Base-by-base conservation (phyloP, 1,140 invertebrate genomes). In the Drosophila mayri region DNA sequence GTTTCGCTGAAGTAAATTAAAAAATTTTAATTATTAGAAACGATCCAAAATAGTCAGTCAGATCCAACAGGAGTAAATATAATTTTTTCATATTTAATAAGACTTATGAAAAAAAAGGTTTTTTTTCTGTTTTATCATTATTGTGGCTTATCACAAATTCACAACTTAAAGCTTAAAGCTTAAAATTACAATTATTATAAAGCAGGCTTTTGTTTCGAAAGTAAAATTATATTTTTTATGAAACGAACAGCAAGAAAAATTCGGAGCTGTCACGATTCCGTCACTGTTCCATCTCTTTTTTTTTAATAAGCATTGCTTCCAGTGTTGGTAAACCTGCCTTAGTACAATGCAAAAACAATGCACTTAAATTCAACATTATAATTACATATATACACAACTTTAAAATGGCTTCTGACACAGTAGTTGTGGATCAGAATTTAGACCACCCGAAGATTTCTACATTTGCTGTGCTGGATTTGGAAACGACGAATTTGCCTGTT, bases 401-500 rank as follows among this genome's bases (percentile, higher is more conserved):
- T 3, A 0, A 14, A 52, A 85, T 85, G 82, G 32, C 30, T 12
- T 0, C 49, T 18, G 54, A 35, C 18, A 18, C 28, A 40, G n/a
- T 6, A 0, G 18, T 14, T n/a, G 30, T 12, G 14, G 12, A 41
- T 3, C 20, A 18, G 0, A 38, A 44, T 11, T 2, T 8, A 6
- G 46, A 41, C 18, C 18, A 25, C 16, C 12, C 18, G 0, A 79
- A 55, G 38, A 88, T 88, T 20, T 63, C 78, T 3, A 87, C 86
- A 12, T 82, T 91, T 47, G 90, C 87, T 8, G 83, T 92, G 11
- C 30, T 92, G 9, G 90, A 92, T 54, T 58, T 92, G 52, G 90
- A 92, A 50, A 90, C 86, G 2, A 55, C 65, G 6, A 87, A 84
- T 65, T 70, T 92, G 55, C 90, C 90, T 3, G 50, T 20, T 0